Conservation (phyloP, 2,113 vertebrate species). For the Daubentonia madagascariensis region DNA sequence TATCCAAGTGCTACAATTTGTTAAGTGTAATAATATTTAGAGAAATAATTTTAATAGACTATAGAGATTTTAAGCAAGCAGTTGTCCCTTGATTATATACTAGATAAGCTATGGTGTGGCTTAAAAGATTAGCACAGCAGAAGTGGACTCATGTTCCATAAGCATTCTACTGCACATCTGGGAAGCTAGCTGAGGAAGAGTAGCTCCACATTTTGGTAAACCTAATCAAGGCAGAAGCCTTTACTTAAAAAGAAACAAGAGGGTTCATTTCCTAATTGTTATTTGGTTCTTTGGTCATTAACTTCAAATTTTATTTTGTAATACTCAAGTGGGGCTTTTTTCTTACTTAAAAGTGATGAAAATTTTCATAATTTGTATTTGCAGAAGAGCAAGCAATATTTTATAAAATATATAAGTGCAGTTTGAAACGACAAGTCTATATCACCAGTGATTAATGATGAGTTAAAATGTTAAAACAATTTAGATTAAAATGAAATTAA, state of each 20-base stretch:
- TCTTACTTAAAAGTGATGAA: neutral
- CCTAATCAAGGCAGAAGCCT: neutral
- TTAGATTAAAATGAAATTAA: constrained; percentile 57
- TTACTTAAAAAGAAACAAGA: neutral
- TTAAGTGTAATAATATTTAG: neutral
- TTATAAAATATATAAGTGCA: neutral
- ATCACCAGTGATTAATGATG: constrained; percentile 44
- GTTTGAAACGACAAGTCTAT: neutral
- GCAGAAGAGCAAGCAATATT: neutral
- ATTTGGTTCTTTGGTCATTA: neutral
- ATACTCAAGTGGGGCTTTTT: neutral
- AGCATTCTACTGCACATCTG: neutral
- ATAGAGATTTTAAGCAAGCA: neutral
- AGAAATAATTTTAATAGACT: neutral
- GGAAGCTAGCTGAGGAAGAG: neutral
- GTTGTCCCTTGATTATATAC: neutral
- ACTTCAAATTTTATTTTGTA: neutral
- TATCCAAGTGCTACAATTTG: neutral
- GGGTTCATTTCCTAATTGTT: neutral
- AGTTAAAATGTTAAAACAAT: constrained; percentile 28
- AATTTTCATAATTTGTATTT: constrained; percentile 25
- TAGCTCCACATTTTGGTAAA: neutral
- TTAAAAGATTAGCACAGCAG: neutral
- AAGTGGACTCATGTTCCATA: neutral
- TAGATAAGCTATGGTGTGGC: neutral